A percentile compares a stretch with the other conserved stretches of the same genome.
Conservation (phyloP, 2,888 invertebrate genomes). For the Sphinx pinastri region DNA sequence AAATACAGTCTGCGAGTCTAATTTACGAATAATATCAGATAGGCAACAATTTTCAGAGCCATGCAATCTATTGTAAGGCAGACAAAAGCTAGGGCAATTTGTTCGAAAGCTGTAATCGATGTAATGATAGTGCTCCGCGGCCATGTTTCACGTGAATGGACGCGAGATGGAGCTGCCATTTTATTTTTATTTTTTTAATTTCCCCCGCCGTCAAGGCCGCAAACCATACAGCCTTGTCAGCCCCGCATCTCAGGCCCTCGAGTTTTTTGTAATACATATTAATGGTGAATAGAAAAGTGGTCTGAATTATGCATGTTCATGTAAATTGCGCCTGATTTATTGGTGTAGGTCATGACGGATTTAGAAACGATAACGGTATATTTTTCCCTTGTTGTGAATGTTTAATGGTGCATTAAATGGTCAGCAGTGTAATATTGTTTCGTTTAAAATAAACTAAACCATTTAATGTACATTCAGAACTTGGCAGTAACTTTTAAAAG, state of each 20-base stretch:
- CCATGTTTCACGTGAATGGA: slow-evolving; percentile 28
- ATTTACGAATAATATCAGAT: slow-evolving; percentile 23
- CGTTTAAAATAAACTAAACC: neutral
- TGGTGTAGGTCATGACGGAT: slow-evolving; percentile 24
- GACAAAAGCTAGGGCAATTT: slow-evolving; percentile 27
- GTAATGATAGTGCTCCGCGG: slow-evolving; percentile 29
- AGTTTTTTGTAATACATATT: slow-evolving; percentile 53
- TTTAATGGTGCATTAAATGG: neutral
- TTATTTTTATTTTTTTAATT: slow-evolving; percentile 27
- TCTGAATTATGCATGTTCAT: slow-evolving; percentile 46
- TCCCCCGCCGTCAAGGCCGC: slow-evolving; percentile 36
- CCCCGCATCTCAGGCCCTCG: slow-evolving; percentile 42
- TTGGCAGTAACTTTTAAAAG: no score
- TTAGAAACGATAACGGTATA: slow-evolving; percentile 20
- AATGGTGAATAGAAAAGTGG: slow-evolving; percentile 54
- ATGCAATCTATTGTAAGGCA: slow-evolving; percentile 25
- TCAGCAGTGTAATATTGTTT: neutral
- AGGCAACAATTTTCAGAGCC: slow-evolving; percentile 23
- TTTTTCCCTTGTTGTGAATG: slow-evolving; percentile 11
- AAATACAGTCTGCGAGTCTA: slow-evolving; percentile 21
- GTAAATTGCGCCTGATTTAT: slow-evolving; percentile 21
- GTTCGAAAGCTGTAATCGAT: slow-evolving; percentile 29
- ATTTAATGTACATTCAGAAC: no score
- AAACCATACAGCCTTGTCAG: slow-evolving; percentile 32
- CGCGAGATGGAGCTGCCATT: slow-evolving; percentile 23